phyloP scores from a whole-genome alignment of 2,113 vertebrate species.

The Sialia sialis region DNA sequence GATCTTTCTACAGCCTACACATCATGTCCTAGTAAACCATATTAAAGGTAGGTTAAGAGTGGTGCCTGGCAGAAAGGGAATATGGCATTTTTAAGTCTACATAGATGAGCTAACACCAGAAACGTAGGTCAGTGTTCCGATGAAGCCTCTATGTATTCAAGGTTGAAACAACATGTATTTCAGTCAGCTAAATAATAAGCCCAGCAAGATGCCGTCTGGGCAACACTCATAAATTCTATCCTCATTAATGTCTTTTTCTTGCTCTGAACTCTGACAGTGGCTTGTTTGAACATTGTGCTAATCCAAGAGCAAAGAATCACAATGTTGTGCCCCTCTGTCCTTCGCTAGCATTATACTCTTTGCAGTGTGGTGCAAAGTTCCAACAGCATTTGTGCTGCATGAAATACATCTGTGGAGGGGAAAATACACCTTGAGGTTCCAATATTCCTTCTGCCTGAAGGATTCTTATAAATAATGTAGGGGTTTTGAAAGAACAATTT shows the following conservation, averaged over 20 bases:
- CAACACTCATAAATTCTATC: background rate
- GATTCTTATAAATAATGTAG: conserved; percentile 5
- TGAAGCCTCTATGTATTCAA: background rate
- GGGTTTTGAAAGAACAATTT: conserved; percentile 10
- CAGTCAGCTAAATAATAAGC: background rate
- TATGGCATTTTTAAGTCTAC: background rate
- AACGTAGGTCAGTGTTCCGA: background rate
- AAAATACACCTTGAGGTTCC: conserved; percentile 25
- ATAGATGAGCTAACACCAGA: background rate
- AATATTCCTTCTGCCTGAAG: background rate
- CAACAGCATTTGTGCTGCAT: background rate
- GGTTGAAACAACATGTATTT: background rate
- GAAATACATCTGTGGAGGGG: background rate
- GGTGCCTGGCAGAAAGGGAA: background rate
- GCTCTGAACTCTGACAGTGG: background rate
- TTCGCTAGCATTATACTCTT: background rate
- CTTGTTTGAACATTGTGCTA: background rate
- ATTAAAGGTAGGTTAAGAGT: background rate
- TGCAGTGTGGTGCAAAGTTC: background rate
- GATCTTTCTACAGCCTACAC: background rate
- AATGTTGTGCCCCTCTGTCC: background rate
- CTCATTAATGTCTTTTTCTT: background rate
- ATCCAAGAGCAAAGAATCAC: background rate
- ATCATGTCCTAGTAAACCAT: background rate
- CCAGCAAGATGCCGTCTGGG: background rate